Base-by-base conservation (phyloP, 2,888 invertebrate species). In the Cosmia pyralina region DNA sequence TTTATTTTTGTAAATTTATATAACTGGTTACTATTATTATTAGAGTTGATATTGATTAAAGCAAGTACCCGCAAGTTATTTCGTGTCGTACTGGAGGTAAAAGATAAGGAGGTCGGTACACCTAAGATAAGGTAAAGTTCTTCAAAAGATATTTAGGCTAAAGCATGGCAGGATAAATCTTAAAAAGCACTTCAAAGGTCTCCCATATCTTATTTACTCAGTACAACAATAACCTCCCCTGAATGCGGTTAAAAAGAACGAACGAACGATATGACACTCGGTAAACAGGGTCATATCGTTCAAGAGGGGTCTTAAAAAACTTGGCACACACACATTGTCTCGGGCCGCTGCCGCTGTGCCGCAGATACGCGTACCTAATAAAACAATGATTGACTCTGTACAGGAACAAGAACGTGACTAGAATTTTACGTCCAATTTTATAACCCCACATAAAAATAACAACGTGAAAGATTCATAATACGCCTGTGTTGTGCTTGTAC, bases 301-400 rank as follows among this genome's bases (percentile, higher is more conserved):
- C 79, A 76, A 72, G 68, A 22, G 48, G 60, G 63, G 59, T 67
- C 75, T 69, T 72, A 77, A 71, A 84, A 79, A 86, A 80, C 66
- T 83, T 79, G 76, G 63, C 68, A 63, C 74, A 82, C 77, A 82
- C 81, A 84, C 70, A 88, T 86, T 89, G 88, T 89, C 87, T 87
- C 76, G 79, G 87, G 81, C 28, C 28, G 28, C 28, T 28, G 3
- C 75, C 78, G 73, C 77, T 75, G 62, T 78, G 48, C 79, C 65
- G 70, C 73, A 84, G 87, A 86, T 88, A 87, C 86, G 86, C 85
- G 88, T 89, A 85, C 86, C 92, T 92, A 94, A 94, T 95, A 94
- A 95, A 95, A 95, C 94, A 95, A 95, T 95, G 94, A 95, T 95
- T 93, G 94, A 95, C 94, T 94, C 89, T 75, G 89, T 91, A 90